Conservation (phyloP, 1,140 invertebrate genomes). For the Papilio helenus region DNA sequence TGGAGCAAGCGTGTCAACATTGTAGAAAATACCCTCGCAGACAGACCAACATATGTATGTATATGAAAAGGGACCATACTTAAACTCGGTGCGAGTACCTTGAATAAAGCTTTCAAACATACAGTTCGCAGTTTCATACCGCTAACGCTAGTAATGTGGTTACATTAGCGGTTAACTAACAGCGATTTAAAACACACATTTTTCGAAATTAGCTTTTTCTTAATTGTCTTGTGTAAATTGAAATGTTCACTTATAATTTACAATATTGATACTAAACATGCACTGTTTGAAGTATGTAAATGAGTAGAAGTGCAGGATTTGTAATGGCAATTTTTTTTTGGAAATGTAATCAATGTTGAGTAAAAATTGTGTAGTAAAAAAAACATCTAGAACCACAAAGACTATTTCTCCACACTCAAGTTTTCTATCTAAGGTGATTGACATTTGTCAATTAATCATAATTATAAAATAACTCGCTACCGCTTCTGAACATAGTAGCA, state of each 20-base stretch:
- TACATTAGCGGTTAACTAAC: slow-evolving; percentile 11
- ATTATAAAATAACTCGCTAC: slow-evolving; percentile 45
- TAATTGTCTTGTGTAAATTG: not conserved
- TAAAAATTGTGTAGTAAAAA: no score
- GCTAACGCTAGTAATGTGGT: slow-evolving; percentile 42
- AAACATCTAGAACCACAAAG: no score
- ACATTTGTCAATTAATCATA: not conserved
- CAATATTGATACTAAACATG: not conserved
- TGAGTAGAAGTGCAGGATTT: no score
- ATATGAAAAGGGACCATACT: slow-evolving; percentile 38
- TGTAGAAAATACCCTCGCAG: slow-evolving; percentile 31
- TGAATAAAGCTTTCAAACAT: slow-evolving; percentile 60
- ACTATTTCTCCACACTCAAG: not conserved
- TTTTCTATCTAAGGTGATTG: not conserved
- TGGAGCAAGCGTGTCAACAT: slow-evolving; percentile 27
- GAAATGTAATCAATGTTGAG: no score
- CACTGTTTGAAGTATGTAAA: not conserved
- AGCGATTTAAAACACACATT: not conserved
- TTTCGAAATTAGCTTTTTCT: not conserved
- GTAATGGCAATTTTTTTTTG: no score
- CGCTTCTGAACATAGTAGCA: slow-evolving; percentile 41
- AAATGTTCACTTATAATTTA: not conserved
- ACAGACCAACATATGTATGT: slow-evolving; percentile 41
- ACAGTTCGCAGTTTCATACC: slow-evolving; percentile 56
- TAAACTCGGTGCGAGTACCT: slow-evolving; percentile 34